phyloP scores from a whole-genome alignment of 2,113 vertebrate species.

The Tonatia bakeri region DNA sequence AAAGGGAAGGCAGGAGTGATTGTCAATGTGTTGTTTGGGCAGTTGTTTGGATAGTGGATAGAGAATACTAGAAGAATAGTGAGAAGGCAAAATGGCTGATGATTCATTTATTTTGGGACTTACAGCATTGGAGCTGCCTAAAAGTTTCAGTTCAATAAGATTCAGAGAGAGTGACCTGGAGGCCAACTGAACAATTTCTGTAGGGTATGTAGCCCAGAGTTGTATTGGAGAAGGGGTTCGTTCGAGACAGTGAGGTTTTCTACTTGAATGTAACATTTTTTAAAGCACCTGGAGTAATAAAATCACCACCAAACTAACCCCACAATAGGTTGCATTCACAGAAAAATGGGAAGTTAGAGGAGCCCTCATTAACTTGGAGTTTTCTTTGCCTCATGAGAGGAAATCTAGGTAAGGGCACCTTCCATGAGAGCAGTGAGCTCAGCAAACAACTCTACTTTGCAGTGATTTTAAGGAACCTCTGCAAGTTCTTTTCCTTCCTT shows the following conservation, averaged over 20 bases:
- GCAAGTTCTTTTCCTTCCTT: constrained; percentile 58
- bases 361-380: background rate
- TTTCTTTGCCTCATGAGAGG: background rate
- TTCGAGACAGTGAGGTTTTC: background rate
- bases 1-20: background rate
- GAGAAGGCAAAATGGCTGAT: background rate
- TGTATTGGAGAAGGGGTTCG: background rate
- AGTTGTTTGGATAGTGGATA: background rate
- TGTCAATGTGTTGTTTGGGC: background rate
- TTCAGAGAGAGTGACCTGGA: background rate
- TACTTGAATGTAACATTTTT: background rate
- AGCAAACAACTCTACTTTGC: background rate
- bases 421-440: background rate
- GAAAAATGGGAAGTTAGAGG: background rate
- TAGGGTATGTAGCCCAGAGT: background rate
- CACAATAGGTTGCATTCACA: background rate
- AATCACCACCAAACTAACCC: background rate
- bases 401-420: background rate
- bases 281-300: background rate
- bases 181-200: background rate
- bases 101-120: background rate
- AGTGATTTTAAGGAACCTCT: constrained; percentile 11
- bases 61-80: background rate
- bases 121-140: background rate
- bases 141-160: background rate